phyloP scores from a whole-genome alignment of 64 coral and sea anemone species.

The Stichodactyla helianthus region DNA sequence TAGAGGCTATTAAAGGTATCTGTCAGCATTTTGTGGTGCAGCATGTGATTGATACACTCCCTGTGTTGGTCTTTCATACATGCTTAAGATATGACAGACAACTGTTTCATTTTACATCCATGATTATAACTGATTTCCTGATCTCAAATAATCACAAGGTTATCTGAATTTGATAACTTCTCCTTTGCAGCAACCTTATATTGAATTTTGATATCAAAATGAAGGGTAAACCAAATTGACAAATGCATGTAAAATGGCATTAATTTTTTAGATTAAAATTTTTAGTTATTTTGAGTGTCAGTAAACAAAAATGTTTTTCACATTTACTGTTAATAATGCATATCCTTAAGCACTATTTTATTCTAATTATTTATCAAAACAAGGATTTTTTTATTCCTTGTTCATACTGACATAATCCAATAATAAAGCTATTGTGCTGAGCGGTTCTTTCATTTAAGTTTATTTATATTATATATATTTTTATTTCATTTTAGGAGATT shows the following conservation, averaged over 20 bases:
- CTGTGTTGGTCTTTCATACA: no score
- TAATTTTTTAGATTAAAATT: neutral
- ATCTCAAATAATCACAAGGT: neutral
- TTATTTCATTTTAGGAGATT: conserved; percentile 50
- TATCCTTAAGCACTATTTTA: neutral
- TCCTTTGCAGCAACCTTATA: neutral
- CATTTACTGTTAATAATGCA: neutral
- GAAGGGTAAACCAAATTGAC: neutral
- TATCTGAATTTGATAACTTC: neutral
- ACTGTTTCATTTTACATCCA: neutral
- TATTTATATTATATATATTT: neutral
- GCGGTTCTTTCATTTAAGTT: neutral
- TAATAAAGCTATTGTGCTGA: neutral
- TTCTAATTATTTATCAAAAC: no score
- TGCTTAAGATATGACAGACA: neutral
- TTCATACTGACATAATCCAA: no score
- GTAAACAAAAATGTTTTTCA: neutral
- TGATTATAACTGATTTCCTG: conserved; percentile 1
- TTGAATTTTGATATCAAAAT: neutral
- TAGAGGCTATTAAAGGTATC: neutral
- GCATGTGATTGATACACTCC: neutral
- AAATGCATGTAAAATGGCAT: neutral
- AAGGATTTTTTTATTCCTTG: no score
- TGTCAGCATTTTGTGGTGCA: neutral
- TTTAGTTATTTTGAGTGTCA: neutral